Base-by-base conservation (phyloP, 2,888 invertebrate genomes). In the Dicranocentrus wangi region DNA sequence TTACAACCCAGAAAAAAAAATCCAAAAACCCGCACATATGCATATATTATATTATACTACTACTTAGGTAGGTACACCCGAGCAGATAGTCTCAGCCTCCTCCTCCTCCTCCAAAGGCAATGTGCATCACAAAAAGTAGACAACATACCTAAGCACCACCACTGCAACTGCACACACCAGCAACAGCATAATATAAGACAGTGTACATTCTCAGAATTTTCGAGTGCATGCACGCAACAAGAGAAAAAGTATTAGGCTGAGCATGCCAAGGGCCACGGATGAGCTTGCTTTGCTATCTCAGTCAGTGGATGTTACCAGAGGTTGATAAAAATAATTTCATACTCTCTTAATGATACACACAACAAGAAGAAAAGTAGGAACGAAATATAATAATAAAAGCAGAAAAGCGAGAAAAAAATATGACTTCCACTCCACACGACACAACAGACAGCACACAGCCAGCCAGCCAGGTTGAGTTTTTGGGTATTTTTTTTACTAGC, bases 231-330 rank as follows among this genome's bases (percentile, higher is more conserved):
- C 77, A 77, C 63, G 47, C 68, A 69, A 13, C 39, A 13, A 77
- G 53, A 65, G 53, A 66, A 75, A 47, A 5, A 47, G 39, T 8
- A 39, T 39, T 13, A 13, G 58, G 17, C 27, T 66, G 7, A 77
- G 25, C 63, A 70, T 63, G 69, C 69, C 77, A 77, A 47, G 68
- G 77, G 77, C 77, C 51, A 77, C 61, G 60, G 23, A 71, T 71
- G 72, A 51, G 51, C 19, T 21, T 72, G 47, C 47, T 47, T 23
- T 39, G 55, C 65, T 73, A 73, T 73, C 72, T 72, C 58, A 53
- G 58, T 55, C 17, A 61, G 60, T n/a, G 42, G 39, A 73, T 53
- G 53, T 53, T 73, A 63, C 63, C 32, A 63, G 63, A 63, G 8
- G 32, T 51, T 72, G 72, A 61, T 63, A 53, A 27, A 60, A 43